Conservation (phyloP, 2,113 vertebrate species). For the Rhabdomys dilectus region DNA sequence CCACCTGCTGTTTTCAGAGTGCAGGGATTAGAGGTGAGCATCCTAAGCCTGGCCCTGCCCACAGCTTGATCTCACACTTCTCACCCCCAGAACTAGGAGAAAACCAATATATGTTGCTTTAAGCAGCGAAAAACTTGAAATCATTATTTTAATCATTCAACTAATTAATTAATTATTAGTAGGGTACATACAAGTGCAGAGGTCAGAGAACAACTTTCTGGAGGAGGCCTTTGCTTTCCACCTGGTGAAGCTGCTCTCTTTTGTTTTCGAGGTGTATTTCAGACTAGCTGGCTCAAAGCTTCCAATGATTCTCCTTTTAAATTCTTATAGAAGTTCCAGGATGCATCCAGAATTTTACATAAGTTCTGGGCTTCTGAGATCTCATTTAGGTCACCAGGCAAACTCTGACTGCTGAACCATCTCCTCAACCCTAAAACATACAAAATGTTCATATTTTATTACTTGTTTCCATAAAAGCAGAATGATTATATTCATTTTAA, state of each 20-base stretch:
- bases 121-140: not conserved
- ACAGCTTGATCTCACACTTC: not conserved
- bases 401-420: not conserved
- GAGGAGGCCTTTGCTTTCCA: too few species aligned
- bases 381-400: not conserved
- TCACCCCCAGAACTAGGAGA: not conserved
- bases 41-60: not conserved
- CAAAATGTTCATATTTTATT: slow-evolving; percentile 21
- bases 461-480: slow-evolving; percentile 10
- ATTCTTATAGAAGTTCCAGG: not conserved
- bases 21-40: not conserved
- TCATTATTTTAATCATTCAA: too few species aligned
- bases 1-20: not conserved
- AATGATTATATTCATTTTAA: not conserved
- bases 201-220: not conserved
- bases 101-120: not conserved
- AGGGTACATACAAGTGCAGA: too few species aligned
- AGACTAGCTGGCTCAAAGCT: not conserved
- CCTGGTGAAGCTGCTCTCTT: not conserved
- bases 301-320: not conserved
- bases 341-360: not conserved
- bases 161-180: not conserved
- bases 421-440: not conserved
- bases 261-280: not conserved
- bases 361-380: not conserved